A percentile compares a stretch with the other conserved stretches of the same genome.
Evolutionary conservation across 1,140 invertebrate species (phyloP).

Genomic region (Forficula auricularia): DNA sequence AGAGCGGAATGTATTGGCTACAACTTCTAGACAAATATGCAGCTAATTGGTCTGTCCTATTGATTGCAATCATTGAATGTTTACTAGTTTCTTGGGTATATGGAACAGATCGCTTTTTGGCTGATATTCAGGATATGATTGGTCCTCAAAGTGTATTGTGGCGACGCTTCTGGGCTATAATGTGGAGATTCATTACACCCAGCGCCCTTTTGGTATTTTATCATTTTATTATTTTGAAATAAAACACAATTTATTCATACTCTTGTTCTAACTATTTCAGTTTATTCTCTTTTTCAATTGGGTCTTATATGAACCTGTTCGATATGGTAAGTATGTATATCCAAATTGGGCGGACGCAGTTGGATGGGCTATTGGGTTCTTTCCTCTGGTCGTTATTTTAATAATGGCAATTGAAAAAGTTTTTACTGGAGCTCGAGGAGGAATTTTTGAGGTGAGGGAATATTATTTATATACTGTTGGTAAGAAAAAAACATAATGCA

Average conservation of each 20-base stretch:
- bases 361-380: slow-evolving; percentile 56
- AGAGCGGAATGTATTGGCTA: slow-evolving; percentile 68
- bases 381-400: slow-evolving; percentile 52
- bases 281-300: slow-evolving; percentile 68
- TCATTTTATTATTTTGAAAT: not conserved
- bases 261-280: slow-evolving; percentile 27
- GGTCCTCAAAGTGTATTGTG: slow-evolving; percentile 48
- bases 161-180: slow-evolving; percentile 58
- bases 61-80: slow-evolving; percentile 64
- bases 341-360: slow-evolving; percentile 57
- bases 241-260: slow-evolving; percentile 2
- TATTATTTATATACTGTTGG: not conserved
- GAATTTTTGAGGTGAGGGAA: slow-evolving; percentile 30
- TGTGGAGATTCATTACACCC: slow-evolving; percentile 67
- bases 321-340: slow-evolving; percentile 53
- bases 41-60: slow-evolving; percentile 66
- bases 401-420: slow-evolving; percentile 43
- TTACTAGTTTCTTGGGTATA: slow-evolving; percentile 67
- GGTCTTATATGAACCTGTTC: slow-evolving; percentile 59
- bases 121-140: slow-evolving; percentile 65
- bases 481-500: slow-evolving; percentile 14
- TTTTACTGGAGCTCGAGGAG: slow-evolving; percentile 32
- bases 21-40: slow-evolving; percentile 75
- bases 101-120: slow-evolving; percentile 59
- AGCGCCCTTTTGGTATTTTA: slow-evolving; percentile 40